A percentile compares a stretch with the other conserved stretches of the same genome.
phyloP scores from a whole-genome alignment of 2,113 vertebrate genomes.

The Abramis brama region DNA sequence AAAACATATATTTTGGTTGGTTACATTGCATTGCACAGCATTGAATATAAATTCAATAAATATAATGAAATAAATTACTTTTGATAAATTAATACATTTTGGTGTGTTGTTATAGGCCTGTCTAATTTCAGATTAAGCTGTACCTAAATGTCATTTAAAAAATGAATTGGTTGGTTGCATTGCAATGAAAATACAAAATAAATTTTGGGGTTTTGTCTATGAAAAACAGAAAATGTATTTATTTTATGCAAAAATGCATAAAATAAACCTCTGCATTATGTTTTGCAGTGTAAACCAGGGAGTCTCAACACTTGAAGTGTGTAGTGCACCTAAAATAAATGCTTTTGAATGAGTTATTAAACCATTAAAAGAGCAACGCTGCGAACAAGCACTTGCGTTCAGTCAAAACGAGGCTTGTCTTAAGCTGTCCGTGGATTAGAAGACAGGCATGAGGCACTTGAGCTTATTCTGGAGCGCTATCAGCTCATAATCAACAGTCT shows the following conservation, averaged over 20 bases:
- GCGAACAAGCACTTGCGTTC: not conserved
- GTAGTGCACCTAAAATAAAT: not conserved
- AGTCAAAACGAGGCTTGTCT: not conserved
- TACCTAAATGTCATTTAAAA: not conserved
- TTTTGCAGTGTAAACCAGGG: not conserved
- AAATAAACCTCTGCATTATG: not conserved
- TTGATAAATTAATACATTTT: too few species aligned
- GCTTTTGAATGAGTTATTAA: not conserved
- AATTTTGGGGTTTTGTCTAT: too few species aligned
- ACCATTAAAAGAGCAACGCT: not conserved
- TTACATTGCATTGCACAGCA: not conserved
- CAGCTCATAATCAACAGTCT: not conserved
- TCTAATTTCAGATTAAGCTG: not conserved
- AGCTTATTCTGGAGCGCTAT: not conserved
- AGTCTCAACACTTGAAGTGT: not conserved
- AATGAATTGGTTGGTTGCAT: not conserved
- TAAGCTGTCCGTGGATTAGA: not conserved
- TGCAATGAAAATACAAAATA: not conserved
- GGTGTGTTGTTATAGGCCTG: not conserved
- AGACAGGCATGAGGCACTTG: not conserved
- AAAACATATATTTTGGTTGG: not conserved
- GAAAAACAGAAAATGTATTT: too few species aligned
- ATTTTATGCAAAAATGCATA: not conserved
- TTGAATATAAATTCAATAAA: not conserved
- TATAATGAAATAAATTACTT: not conserved